Evolutionary conservation across 2,888 invertebrate genomes (phyloP).

Genomic region (Ectemnius cavifrons): DNA sequence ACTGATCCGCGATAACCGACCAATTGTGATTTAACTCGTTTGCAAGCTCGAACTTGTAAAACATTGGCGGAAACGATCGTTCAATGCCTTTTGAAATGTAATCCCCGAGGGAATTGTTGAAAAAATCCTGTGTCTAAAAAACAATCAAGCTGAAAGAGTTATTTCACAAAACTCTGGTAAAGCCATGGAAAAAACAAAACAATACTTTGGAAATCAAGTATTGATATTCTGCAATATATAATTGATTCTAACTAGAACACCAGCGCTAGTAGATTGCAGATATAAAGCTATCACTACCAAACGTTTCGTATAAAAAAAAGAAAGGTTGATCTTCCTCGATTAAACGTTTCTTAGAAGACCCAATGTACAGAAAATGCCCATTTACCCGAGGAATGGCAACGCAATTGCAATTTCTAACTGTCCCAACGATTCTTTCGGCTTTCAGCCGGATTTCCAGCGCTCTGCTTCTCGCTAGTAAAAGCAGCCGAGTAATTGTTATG

Average conservation of each 20-base stretch:
- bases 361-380: too few species aligned
- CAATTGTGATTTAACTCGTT: too few species aligned
- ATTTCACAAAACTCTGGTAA: background rate
- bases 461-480: constrained; percentile 19
- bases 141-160: constrained; percentile 10
- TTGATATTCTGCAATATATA: too few species aligned
- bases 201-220: too few species aligned
- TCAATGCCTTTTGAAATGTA: constrained; percentile 3
- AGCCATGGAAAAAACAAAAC: too few species aligned
- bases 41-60: background rate
- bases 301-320: too few species aligned
- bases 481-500: constrained; percentile 33
- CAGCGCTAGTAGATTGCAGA: too few species aligned
- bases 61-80: constrained; percentile 9
- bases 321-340: too few species aligned
- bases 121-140: constrained; percentile 11
- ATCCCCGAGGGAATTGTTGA: background rate
- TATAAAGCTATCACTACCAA: too few species aligned
- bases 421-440: constrained; percentile 16
- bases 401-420: constrained; percentile 14
- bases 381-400: too few species aligned
- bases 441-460: constrained; percentile 12
- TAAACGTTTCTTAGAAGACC: too few species aligned
- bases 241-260: too few species aligned
- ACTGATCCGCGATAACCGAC: background rate